Evolutionary conservation across 2,113 vertebrate species (phyloP).

Genomic region (Forbesichthys papilliferus): DNA sequence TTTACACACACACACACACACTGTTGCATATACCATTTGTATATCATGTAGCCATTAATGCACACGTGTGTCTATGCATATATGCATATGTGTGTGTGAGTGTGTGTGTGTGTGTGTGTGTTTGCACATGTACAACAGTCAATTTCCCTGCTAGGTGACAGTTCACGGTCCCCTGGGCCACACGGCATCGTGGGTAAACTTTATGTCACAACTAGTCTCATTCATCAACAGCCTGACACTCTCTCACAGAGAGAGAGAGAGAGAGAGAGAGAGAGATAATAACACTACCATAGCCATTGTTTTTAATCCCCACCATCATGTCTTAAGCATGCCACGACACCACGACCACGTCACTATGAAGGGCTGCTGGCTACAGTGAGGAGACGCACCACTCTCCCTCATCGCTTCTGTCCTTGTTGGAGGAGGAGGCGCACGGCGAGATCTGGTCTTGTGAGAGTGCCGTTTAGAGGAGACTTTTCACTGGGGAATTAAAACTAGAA

Average conservation of each 20-base stretch:
- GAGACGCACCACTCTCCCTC: not conserved
- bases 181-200: constrained; percentile 57
- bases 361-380: not conserved
- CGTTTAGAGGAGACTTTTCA: constrained; percentile 8
- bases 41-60: not conserved
- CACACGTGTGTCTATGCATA: constrained; percentile 21
- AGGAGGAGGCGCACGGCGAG: not conserved
- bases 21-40: not conserved
- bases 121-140: constrained; percentile 42
- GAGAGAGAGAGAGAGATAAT: not conserved
- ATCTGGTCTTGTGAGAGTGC: not conserved
- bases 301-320: constrained; percentile 6
- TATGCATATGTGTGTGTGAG: constrained; percentile 38
- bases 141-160: constrained; percentile 61
- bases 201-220: constrained; percentile 59
- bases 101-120: constrained; percentile 1
- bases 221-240: constrained; percentile 52
- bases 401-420: not conserved
- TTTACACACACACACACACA: not conserved
- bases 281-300: constrained; percentile 6
- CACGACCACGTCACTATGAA: not conserved
- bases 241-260: not conserved
- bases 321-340: not conserved
- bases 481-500: too few relatives aligned
- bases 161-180: constrained; percentile 63